A percentile compares a stretch with the other conserved stretches of the same genome.
These are phyloP conservation scores for Thunnus maccoyii DNA, from an alignment of 2,113 vertebrate species.

Conservation along the genomic window DNA sequence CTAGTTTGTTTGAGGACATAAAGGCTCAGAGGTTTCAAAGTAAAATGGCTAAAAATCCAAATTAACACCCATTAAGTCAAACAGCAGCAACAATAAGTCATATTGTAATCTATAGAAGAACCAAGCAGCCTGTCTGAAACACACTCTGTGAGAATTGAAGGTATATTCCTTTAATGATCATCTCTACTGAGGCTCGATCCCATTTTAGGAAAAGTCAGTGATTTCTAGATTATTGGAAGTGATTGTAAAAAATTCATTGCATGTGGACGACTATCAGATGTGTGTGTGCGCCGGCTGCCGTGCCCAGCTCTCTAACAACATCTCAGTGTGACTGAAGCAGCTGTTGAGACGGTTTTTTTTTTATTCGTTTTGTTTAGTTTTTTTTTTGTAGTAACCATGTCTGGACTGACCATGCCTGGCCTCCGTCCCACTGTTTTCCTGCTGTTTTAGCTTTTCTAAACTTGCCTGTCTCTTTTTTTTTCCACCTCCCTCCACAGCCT, in stretches of 20 bases:
- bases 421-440: slow-evolving; percentile 34
- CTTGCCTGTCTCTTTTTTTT: slow-evolving; percentile 51
- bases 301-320: slow-evolving; percentile 13
- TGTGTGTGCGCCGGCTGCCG: slow-evolving; percentile 6
- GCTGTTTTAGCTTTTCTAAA: slow-evolving; percentile 64
- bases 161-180: neutral
- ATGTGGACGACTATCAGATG: slow-evolving; percentile 18
- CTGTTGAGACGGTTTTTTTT: slow-evolving; percentile 30
- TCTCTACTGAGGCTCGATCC: neutral
- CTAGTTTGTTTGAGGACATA: too few relatives aligned
- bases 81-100: neutral
- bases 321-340: slow-evolving; percentile 47
- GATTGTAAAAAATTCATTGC: slow-evolving; percentile 17
- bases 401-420: slow-evolving; percentile 37
- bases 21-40: too few relatives aligned
- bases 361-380: neutral
- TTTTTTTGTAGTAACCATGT: slow-evolving; percentile 31
- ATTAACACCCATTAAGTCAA: too few relatives aligned
- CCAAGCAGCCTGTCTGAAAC: neutral
- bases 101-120: neutral
- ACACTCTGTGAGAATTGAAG: too few relatives aligned
- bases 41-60: too few relatives aligned
- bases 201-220: neutral
- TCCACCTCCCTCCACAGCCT: slow-evolving; percentile 80
- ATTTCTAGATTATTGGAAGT: neutral